Evolutionary conservation across 92 coral and sea anemone species (phyloP).

Genomic region (Hydrozoanthus gracilis): DNA sequence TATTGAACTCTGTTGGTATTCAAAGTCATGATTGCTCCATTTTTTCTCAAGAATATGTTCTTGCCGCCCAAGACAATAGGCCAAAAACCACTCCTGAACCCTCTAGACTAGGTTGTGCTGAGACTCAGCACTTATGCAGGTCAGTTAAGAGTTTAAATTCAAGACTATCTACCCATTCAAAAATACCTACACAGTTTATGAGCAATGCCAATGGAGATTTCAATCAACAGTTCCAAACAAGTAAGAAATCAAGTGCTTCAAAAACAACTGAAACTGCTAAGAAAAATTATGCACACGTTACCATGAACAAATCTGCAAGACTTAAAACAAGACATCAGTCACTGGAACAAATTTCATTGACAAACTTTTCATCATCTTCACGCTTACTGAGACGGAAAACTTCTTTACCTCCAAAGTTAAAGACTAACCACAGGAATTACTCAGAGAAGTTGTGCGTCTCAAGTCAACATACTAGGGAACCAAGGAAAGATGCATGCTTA

Average conservation of each 20-base stretch:
- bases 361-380: neutral
- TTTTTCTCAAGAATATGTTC: neutral
- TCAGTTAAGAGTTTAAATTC: neutral
- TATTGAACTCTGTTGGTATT: neutral
- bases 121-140: neutral
- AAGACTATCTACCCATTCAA: neutral
- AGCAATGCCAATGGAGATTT: neutral
- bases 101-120: neutral
- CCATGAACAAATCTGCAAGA: neutral
- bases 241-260: neutral
- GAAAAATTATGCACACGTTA: slow-evolving; percentile 10
- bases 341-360: slow-evolving; percentile 27
- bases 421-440: neutral
- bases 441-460: neutral
- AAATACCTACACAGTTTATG: neutral
- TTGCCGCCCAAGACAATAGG: slow-evolving; percentile 12
- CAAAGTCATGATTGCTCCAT: neutral
- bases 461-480: neutral
- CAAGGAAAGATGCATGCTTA: neutral
- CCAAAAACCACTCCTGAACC: slow-evolving; percentile 27
- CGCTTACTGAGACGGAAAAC: slow-evolving; percentile 18
- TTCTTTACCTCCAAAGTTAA: slow-evolving; percentile 16
- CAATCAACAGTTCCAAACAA: neutral
- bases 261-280: slow-evolving; percentile 9
- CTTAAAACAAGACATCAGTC: slow-evolving; percentile 14